phyloP scores from a whole-genome alignment of 2,797 vertebrate species.

The Danio albolineatus region DNA sequence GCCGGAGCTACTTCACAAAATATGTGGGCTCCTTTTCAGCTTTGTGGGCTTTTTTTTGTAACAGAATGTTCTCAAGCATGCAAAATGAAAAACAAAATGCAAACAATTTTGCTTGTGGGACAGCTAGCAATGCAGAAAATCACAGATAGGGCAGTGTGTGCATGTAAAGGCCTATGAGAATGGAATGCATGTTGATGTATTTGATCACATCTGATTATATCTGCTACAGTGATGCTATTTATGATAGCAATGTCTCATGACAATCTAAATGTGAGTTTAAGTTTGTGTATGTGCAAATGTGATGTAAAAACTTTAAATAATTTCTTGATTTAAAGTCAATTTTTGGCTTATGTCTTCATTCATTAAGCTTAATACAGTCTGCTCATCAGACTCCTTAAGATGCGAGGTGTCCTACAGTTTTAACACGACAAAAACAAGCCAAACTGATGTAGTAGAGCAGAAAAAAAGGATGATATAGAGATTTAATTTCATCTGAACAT shows the following conservation, averaged over 20 bases:
- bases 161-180: constrained; percentile 17
- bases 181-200: constrained; percentile 7
- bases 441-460: not conserved
- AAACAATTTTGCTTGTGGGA: constrained; percentile 40
- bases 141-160: constrained; percentile 20
- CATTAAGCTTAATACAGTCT: not conserved
- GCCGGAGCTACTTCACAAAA: constrained; percentile 24
- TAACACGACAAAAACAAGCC: not conserved
- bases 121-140: constrained; percentile 25
- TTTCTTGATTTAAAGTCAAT: not conserved
- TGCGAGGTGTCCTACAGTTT: constrained; percentile 5
- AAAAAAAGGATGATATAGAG: not conserved
- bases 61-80: constrained; percentile 8
- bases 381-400: not conserved
- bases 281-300: not conserved
- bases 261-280: too few relatives aligned
- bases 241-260: too few relatives aligned
- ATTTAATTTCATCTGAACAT: not conserved
- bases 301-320: too few relatives aligned
- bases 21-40: constrained; percentile 31
- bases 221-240: too few relatives aligned
- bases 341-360: constrained; percentile 3
- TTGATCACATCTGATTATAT: constrained; percentile 16
- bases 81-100: not conserved
- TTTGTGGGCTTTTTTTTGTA: not conserved